Base-by-base conservation (phyloP, 2,113 vertebrate genomes). In the Onychorhynchus coronatus region DNA sequence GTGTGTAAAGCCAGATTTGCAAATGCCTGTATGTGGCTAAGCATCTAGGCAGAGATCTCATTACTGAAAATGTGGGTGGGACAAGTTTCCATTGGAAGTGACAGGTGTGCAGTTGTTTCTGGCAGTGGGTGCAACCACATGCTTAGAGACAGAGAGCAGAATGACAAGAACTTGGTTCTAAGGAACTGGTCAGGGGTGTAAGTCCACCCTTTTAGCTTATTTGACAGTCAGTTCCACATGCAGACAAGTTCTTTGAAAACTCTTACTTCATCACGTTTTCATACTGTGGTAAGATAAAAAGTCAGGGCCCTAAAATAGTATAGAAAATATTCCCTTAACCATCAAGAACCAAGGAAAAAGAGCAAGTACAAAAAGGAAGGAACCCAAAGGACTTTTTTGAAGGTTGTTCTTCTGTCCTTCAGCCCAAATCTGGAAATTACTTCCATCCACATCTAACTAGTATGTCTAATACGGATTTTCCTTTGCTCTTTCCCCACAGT, bases 401-500 rank as follows among this genome's bases (percentile, higher is more conserved):
- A 89, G 3, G 44, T 58, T 67, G 14, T 31, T 82, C 31, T 80
- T 89, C 47, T 65, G 30, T 21, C 47, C 21, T 50, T 63, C 53
- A 25, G 31, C 65, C 24, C 19, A 49, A 62, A 82, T 37, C 31
- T 76, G 74, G 31, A 85, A 68, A 76, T 33, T 44, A 21, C 41
- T 83, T 80, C 22, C 3, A 6, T n/a, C 12, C 16, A 14, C 28
- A 35, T 24, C 11, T 39, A 33, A 58, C 58, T 81, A 15, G 9
- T 79, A 41, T 62, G 82, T 80, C 78, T 97, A 88, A 94, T 2
- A 11, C 7, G 66, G 37, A 13, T 95, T 94, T 92, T 73, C 17
- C 42, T 85, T 58, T 93, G 25, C 49, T 97, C 41, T 94, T 62
- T 86, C 42, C 53, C 67, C 30, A 76, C 95, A 97, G 96, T 96